A percentile compares a stretch with the other conserved stretches of the same genome.
Conservation (phyloP, 64 coral and sea anemone species). For the Exaiptasia diaphana region DNA sequence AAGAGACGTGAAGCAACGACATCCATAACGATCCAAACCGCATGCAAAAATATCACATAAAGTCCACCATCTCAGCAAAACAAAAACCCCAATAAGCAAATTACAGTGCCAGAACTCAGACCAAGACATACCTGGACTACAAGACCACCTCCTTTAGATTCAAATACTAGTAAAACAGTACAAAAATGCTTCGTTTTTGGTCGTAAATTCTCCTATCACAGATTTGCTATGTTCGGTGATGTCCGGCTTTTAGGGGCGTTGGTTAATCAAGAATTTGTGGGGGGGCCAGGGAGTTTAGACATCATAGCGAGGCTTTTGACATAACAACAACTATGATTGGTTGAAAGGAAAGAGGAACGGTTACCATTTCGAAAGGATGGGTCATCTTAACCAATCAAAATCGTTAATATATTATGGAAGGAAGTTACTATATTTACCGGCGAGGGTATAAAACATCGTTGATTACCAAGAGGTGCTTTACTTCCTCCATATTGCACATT, state of each 20-base stretch:
- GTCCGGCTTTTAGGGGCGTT: conserved; percentile 96
- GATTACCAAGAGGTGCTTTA: background rate
- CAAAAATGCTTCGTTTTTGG: conserved; percentile 14
- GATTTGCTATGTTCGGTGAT: conserved; percentile 52
- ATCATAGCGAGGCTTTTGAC: conserved; percentile 29
- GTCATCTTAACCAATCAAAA: conserved; percentile 41
- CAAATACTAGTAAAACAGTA: background rate
- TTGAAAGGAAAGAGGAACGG: background rate
- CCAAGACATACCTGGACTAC: conserved; percentile 1
- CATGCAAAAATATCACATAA: background rate
- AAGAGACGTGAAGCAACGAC: background rate
- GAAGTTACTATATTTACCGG: conserved; percentile 52
- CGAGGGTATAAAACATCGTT: conserved; percentile 10
- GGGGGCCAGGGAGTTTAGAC: conserved; percentile 53
- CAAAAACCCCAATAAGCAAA: background rate
- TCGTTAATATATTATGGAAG: background rate
- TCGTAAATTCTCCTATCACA: background rate
- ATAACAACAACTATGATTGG: conserved; percentile 50
- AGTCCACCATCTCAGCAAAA: background rate
- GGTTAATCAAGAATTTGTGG: conserved; percentile 74
- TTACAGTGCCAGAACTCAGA: background rate
- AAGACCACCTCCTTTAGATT: background rate
- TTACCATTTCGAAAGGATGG: background rate
- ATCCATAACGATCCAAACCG: background rate
- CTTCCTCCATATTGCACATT: no score